Conservation (phyloP, 2,888 invertebrate species). For the Sericinus montela region DNA sequence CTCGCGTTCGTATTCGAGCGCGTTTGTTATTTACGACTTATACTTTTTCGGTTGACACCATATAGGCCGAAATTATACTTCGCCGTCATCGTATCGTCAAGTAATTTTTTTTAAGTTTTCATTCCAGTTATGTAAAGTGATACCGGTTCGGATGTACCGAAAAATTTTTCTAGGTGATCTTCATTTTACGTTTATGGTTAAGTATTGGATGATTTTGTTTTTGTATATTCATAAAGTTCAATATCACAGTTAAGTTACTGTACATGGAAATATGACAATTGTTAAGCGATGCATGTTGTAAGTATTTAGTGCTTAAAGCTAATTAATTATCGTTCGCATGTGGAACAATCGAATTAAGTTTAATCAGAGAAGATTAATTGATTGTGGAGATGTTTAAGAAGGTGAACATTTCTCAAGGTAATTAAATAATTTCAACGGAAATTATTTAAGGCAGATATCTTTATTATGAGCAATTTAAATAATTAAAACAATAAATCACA, state of each 20-base stretch:
- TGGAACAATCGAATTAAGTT: too few species aligned
- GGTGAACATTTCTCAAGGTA: too few species aligned
- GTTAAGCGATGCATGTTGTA: background rate
- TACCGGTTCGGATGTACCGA: background rate
- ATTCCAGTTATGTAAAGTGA: background rate
- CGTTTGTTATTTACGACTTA: conserved; percentile 69
- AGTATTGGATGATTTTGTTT: too few species aligned
- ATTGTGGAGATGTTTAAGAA: too few species aligned
- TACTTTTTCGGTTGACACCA: conserved; percentile 64
- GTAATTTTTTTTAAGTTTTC: conserved; percentile 6
- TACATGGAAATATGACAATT: background rate
- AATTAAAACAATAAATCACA: conserved; percentile 14
- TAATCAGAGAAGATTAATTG: too few species aligned
- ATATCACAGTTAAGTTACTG: too few species aligned
- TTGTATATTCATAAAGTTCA: too few species aligned
- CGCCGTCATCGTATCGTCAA: background rate
- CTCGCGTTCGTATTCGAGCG: conserved; percentile 46
- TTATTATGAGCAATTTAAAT: conserved; percentile 13
- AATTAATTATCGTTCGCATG: too few species aligned
- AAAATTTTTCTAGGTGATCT: background rate
- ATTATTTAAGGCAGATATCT: conserved; percentile 1
- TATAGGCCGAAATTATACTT: conserved; percentile 27
- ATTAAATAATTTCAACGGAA: too few species aligned
- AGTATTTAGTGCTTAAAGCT: background rate
- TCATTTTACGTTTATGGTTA: background rate